A percentile compares a stretch with the other conserved stretches of the same genome.
These are phyloP conservation scores for Nyleta sp. DNA, from an alignment of 2,888 invertebrate species.

Conservation along the genomic window DNA sequence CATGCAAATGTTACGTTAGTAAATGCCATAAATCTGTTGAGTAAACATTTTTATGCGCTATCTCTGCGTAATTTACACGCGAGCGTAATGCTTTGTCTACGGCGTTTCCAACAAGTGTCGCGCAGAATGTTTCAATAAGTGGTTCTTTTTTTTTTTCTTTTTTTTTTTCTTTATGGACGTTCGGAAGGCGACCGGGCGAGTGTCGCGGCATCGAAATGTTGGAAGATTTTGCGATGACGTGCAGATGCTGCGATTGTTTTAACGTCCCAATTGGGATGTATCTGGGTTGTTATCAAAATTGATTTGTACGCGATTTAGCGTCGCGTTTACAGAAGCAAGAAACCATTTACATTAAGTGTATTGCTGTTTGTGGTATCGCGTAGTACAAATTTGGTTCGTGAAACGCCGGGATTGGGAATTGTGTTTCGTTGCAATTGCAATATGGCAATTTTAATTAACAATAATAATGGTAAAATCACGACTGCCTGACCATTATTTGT, in stretches of 20 bases:
- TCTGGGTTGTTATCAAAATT: constrained; percentile 37
- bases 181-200: no score
- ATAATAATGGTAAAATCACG: constrained; percentile 14
- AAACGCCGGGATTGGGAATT: constrained; percentile 34
- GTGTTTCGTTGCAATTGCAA: constrained; percentile 28
- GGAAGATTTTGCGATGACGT: no score
- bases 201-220: no score
- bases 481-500: constrained; percentile 5
- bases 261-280: neutral
- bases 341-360: constrained; percentile 49
- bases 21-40: constrained; percentile 51
- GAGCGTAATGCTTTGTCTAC: constrained; percentile 41
- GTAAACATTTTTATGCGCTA: constrained; percentile 52
- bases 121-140: constrained; percentile 29
- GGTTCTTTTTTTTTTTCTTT: no score
- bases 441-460: constrained; percentile 39
- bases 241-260: constrained; percentile 22
- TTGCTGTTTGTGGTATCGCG: constrained; percentile 31
- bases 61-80: constrained; percentile 46
- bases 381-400: constrained; percentile 39
- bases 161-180: constrained; percentile 11
- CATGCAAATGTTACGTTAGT: no score
- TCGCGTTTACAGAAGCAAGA: constrained; percentile 41
- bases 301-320: constrained; percentile 29
- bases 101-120: constrained; percentile 39